Conservation (phyloP, 2,888 invertebrate genomes). For the Chrysomela aeneicollis region DNA sequence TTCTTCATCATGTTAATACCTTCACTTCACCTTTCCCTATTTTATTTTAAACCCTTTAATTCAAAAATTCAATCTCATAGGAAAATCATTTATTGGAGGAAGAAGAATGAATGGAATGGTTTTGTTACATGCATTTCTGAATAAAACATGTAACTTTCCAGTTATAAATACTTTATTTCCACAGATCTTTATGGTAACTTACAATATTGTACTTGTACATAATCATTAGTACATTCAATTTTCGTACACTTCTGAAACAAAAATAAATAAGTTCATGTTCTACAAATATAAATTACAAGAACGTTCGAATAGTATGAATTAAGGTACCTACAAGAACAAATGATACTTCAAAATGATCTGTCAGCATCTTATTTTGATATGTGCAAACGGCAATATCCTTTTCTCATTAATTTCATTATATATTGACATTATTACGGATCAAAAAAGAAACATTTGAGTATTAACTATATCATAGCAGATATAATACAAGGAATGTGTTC, state of each 20-base stretch:
- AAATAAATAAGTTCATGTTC: slow-evolving; percentile 23
- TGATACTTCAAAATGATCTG: not conserved
- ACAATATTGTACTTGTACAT: slow-evolving; percentile 54
- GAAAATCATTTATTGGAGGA: too few relatives aligned
- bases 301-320: slow-evolving; percentile 14
- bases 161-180: slow-evolving; percentile 54
- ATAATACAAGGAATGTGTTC: not conserved
- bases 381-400: not conserved
- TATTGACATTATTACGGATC: not conserved
- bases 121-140: too few relatives aligned
- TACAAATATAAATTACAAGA: not conserved
- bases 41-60: too few relatives aligned
- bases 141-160: too few relatives aligned
- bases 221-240: slow-evolving; percentile 50
- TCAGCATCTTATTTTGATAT: not conserved
- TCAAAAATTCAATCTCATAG: too few relatives aligned
- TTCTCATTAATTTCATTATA: not conserved
- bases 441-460: not conserved
- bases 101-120: too few relatives aligned
- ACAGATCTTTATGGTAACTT: slow-evolving; percentile 54
- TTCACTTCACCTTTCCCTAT: too few relatives aligned
- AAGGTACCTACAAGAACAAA: too few relatives aligned
- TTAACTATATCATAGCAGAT: not conserved
- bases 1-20: too few relatives aligned
- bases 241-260: slow-evolving; percentile 43